These are phyloP conservation scores for Cirrhinus molitorella DNA, from an alignment of 2,797 vertebrate genomes.

Conservation along the genomic window DNA sequence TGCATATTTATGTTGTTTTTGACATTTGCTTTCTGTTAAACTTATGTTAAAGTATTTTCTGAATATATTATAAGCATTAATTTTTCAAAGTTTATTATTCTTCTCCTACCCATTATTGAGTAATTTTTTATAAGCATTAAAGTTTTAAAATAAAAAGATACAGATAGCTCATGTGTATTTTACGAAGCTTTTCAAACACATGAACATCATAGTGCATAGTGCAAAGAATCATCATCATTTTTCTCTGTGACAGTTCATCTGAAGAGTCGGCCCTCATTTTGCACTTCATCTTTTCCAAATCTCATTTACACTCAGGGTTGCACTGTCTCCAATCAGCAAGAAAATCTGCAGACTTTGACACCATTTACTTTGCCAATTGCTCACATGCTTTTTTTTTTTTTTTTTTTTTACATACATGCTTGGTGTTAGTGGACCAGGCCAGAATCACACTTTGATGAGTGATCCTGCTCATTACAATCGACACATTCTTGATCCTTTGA, in stretches of 20 bases:
- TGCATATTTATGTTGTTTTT: neutral
- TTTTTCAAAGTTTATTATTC: neutral
- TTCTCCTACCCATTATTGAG: neutral
- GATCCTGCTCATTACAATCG: constrained; percentile 78
- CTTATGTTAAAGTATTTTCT: neutral
- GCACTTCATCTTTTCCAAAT: constrained; percentile 36
- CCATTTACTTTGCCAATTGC: constrained; percentile 83
- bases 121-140: neutral
- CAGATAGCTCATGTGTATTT: neutral
- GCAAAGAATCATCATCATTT: neutral
- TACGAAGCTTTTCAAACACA: neutral
- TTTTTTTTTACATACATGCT: constrained; percentile 72
- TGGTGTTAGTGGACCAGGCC: constrained; percentile 78
- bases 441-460: constrained; percentile 82
- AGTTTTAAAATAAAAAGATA: neutral
- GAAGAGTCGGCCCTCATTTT: constrained; percentile 32
- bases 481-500: constrained; percentile 81
- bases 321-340: constrained; percentile 77
- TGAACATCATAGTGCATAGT: neutral
- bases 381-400: constrained; percentile 69
- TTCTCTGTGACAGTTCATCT: constrained; percentile 5
- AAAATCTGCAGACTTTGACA: constrained; percentile 80
- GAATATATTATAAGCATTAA: neutral
- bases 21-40: neutral
- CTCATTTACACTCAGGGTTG: constrained; percentile 63